Conservation (phyloP, 2,797 vertebrate species). For the Acropternis orthonyx region DNA sequence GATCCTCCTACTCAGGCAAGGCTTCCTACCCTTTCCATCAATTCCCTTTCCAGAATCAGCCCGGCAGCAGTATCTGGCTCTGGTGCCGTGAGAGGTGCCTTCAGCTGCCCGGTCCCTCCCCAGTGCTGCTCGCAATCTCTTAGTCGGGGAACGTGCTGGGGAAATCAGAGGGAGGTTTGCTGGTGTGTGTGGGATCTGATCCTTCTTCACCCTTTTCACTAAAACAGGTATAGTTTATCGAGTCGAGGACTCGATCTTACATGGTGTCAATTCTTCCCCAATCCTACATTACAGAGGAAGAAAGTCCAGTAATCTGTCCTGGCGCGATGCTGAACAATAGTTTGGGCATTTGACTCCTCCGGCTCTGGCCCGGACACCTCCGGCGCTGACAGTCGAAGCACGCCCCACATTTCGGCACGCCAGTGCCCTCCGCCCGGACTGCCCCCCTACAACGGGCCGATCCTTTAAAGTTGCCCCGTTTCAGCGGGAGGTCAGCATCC, state of each 20-base stretch:
- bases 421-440: neutral
- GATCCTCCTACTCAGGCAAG: neutral
- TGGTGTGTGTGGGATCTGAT: neutral
- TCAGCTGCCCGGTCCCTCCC: neutral
- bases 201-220: neutral
- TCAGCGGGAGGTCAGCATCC: neutral
- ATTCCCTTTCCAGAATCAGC: neutral
- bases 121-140: neutral
- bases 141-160: neutral
- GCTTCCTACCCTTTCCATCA: neutral
- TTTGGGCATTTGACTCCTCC: neutral
- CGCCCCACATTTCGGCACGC: neutral
- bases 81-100: slow-evolving; percentile 3
- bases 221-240: slow-evolving; percentile 42
- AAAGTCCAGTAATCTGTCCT: neutral
- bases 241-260: neutral
- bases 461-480: neutral
- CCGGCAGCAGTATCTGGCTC: slow-evolving; percentile 27
- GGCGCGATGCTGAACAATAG: neutral
- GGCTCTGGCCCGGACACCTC: neutral
- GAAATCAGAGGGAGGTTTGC: neutral
- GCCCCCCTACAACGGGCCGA: neutral
- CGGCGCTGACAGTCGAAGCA: neutral
- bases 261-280: neutral
- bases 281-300: slow-evolving; percentile 17